Base-by-base conservation (phyloP, 92 coral and sea anemone genomes). In the Palythoa caribaeorum region DNA sequence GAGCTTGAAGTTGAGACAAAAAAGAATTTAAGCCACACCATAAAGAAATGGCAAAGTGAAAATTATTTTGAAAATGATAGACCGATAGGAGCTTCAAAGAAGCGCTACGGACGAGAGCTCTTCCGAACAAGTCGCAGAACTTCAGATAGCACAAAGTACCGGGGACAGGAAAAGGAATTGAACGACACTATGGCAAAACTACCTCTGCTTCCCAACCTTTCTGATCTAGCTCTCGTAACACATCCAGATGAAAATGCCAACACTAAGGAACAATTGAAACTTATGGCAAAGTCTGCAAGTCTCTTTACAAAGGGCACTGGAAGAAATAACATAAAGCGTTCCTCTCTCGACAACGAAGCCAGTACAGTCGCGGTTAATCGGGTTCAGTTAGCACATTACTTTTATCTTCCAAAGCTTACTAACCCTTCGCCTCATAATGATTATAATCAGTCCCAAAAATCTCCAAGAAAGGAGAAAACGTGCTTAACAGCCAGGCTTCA, bases 11-110 rank as follows among this genome's bases (percentile, higher is more conserved):
- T 78, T 10, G 14, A 78, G 38, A 57, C 83, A 11, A 78, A 57
- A 44, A 78, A 19, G 36, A 78, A n/a, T 37, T n/a, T 38, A 44
- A 57, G 21, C 71, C 55, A 53, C 70, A 38, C 71, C 47, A 38
- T 78, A 21, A 78, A 57, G 48, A 78, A 78, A 78, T 78, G 83
- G 83, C 83, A 78, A 54, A 19, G 68, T 57, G 50, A 78, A 78
- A 35, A 57, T 8, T 78, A 78, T 39, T 78, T 78, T 28, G 48
- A 60, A 50, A 57, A 57, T 35, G 8, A 38, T 68, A 78, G 36
- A 28, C 54, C 38, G 11, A 14, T 57, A 6, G 14, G 47, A 54
- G 17, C 15, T 78, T 78, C 59, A 6, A 78, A 37, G 39, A 78
- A 60, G 21, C 39, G 55, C 71, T 21, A 9, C 15, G 71, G 59